phyloP scores from a whole-genome alignment of 2,888 invertebrate genomes.

The Dynastes hyllus region DNA sequence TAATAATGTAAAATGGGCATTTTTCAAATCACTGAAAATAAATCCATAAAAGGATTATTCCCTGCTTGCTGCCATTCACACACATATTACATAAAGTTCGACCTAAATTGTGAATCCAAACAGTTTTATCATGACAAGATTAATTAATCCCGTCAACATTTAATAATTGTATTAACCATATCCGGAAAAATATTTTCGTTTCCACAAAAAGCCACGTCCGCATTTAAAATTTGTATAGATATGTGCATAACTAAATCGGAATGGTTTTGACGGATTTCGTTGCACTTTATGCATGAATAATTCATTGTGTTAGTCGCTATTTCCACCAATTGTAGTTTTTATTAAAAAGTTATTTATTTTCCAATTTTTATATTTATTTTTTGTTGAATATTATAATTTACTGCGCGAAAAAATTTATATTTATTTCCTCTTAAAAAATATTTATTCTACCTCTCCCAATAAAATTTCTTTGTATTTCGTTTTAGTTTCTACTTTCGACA shows the following conservation, averaged over 20 bases:
- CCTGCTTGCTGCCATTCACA: too few relatives aligned
- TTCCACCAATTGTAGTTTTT: not conserved
- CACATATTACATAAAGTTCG: too few relatives aligned
- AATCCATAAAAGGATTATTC: not conserved
- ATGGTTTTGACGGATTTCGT: conserved; percentile 28
- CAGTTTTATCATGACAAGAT: not conserved
- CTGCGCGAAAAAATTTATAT: too few relatives aligned
- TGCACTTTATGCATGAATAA: conserved; percentile 29
- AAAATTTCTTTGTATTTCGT: too few relatives aligned
- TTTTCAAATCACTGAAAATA: too few relatives aligned
- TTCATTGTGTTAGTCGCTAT: not conserved
- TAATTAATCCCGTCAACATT: not conserved
- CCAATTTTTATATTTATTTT: too few relatives aligned
- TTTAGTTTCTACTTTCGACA: too few relatives aligned
- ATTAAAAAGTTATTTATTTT: too few relatives aligned
- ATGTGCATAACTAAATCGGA: conserved; percentile 2
- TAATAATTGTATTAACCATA: not conserved
- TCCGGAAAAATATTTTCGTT: not conserved
- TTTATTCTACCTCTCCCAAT: too few relatives aligned
- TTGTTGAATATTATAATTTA: not conserved
- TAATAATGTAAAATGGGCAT: too few relatives aligned
- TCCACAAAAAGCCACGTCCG: not conserved
- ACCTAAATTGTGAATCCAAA: not conserved
- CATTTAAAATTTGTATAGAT: conserved; percentile 8
- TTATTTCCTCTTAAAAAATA: too few relatives aligned